Evolutionary conservation across 1,140 invertebrate genomes (phyloP), one percentile per base, ranked within the genome.

Genomic region (Carposina sasakii): DNA sequence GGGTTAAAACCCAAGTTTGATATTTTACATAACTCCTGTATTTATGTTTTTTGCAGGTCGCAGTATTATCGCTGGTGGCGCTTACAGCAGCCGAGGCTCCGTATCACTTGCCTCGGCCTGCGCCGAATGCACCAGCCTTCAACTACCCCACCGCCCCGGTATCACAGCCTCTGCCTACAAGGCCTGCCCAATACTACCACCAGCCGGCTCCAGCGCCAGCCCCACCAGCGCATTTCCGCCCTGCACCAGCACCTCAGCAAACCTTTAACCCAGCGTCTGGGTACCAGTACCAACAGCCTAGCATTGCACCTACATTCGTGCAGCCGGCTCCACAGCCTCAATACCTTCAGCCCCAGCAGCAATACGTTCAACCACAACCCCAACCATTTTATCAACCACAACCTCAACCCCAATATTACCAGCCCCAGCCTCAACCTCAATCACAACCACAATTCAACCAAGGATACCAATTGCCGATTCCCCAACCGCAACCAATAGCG

Each of bases 21-120:
- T n/a, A n/a, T n/a, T n/a, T n/a, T n/a, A n/a, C n/a, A n/a, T n/a
- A n/a, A n/a, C n/a, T n/a, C n/a, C n/a, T n/a, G n/a, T n/a, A n/a
- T n/a, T n/a, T n/a, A 42, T 19, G 16, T 48, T 44, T 57, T 47
- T 72, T 78, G 20, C 69, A 83, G 79, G 57, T 78, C 20, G 48
- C 71, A 23, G 40, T 78, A 48, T 36, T 82, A 45, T 68, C 76
- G 41, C 33, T 75, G 48, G 64, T 82, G 33, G 62, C 63, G 17
- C 66, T 66, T 8, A 62, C 67, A 37, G 64, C 49, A 39, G 73
- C 70, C 16, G 76, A 82, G 56, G 78, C 75, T 3, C 78, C 76
- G 16, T 82, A 82, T 49, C 70, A 76, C 37, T 41, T 81, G 26
- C 68, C 71, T 4, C 67, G 72, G 8, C 78, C 78, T 9, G 68